These are phyloP conservation scores for Ramphastos sulfuratus DNA, from an alignment of 2,113 vertebrate genomes.

Conservation along the genomic window DNA sequence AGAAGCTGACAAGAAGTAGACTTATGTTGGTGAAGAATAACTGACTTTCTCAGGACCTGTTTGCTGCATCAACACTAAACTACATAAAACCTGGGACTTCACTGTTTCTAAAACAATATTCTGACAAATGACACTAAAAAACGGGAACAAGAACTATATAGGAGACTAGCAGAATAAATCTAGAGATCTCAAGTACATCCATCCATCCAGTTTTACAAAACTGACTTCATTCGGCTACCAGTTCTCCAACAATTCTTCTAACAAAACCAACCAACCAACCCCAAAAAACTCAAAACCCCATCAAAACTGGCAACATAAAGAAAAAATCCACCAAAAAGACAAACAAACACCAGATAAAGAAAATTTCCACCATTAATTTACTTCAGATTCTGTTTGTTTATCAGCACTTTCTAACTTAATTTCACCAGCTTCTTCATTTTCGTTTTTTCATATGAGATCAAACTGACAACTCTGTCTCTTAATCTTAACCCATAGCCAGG, in stretches of 20 bases:
- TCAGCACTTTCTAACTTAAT: fast-evolving
- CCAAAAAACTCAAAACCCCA: too few species aligned
- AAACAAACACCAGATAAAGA: neutral
- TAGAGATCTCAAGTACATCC: neutral
- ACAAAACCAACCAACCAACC: fast-evolving
- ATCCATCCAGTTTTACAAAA: neutral
- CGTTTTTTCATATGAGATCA: neutral
- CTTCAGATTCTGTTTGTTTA: neutral
- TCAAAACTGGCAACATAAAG: too few species aligned
- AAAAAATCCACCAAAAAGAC: fast-evolving
- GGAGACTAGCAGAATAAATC: neutral
- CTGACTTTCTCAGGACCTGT: neutral
- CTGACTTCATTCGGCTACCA: neutral
- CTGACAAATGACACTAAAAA: neutral
- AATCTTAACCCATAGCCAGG: neutral
- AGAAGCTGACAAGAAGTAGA: neutral
- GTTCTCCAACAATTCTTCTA: neutral
- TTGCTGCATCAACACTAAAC: neutral
- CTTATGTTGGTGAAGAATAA: neutral
- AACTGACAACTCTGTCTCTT: neutral
- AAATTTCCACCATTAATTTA: neutral
- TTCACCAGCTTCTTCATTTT: neutral
- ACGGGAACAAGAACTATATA: neutral
- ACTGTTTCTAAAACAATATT: neutral
- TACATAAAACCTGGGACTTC: neutral